Conservation (phyloP, 2,888 invertebrate species). For the Himalopsyche japonica region DNA sequence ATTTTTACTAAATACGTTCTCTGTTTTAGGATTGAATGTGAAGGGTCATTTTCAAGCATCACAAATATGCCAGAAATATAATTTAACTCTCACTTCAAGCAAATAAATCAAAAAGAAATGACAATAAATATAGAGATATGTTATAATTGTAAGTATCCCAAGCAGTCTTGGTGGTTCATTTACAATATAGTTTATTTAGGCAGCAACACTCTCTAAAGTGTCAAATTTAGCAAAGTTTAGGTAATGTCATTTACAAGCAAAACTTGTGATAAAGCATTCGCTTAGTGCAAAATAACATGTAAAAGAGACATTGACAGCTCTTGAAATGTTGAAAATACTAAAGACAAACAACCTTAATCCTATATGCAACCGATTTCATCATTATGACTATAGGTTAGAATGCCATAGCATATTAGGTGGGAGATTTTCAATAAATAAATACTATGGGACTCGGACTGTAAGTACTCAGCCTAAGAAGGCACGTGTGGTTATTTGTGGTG, state of each 20-base stretch:
- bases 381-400: not conserved
- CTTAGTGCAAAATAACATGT: not conserved
- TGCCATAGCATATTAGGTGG: not conserved
- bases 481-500: slow-evolving; percentile 85
- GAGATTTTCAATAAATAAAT: not conserved
- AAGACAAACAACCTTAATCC: not conserved
- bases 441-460: not conserved
- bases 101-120: too few relatives aligned
- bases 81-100: too few relatives aligned
- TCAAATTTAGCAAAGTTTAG: too few relatives aligned
- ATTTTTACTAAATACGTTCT: too few relatives aligned
- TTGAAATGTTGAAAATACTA: not conserved
- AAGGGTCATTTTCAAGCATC: too few relatives aligned
- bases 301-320: not conserved
- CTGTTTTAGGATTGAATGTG: too few relatives aligned
- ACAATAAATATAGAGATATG: too few relatives aligned
- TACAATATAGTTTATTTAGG: too few relatives aligned
- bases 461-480: not conserved
- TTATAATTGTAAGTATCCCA: too few relatives aligned
- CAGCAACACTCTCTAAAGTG: too few relatives aligned
- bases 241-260: not conserved
- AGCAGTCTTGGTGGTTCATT: too few relatives aligned
- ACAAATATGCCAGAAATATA: too few relatives aligned
- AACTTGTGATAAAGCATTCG: not conserved
- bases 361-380: not conserved